Base-by-base conservation (phyloP, 2,888 invertebrate genomes). In the Phengaris alcon region DNA sequence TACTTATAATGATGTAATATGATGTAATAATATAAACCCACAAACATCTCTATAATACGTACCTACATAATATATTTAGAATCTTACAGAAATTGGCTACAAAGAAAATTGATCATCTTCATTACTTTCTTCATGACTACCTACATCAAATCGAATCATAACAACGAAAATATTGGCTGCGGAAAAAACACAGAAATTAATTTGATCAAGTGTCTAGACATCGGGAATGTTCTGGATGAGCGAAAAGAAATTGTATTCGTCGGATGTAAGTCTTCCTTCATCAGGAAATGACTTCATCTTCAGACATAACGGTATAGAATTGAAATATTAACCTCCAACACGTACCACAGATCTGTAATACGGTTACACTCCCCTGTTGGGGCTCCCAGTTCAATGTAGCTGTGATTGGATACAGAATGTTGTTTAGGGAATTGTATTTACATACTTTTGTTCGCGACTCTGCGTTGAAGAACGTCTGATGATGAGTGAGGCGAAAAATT, bases 161-260 rank as follows among this genome's bases (percentile, higher is more conserved):
- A 12, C 35, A 64, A 10, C 64, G 12, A 64, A 44, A 64, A 64
- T 64, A 64, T 64, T 64, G 64, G 35, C 35, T 44, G 35, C 64
- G 64, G 35, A 64, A 64, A 64, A 64, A 64, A 48, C 69, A 48
- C 69, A 69, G 7, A 69, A 48, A 48, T 69, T 46, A 48, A 69
- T 48, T 48, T 46, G 48, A 48, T 69, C 69, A 48, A 48, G 15
- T 69, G 69, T 69, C 69, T 69, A 69, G 69, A 69, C 69, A n/a
- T n/a, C 46, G 69, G 15, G 69, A 69, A 48, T n/a, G 48, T 69
- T 69, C 64, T 8, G 64, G 8, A 35, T 3, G 35, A 35, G 15
- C 9, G 46, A 48, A 9, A 55, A 55, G 13, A 55, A 55, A 64
- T 64, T 44, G 9, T 10, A 52, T 64, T 35, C 22, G 12, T 15